Evolutionary conservation across 2,797 vertebrate species (phyloP).

Genomic region (Apogon talboti): DNA sequence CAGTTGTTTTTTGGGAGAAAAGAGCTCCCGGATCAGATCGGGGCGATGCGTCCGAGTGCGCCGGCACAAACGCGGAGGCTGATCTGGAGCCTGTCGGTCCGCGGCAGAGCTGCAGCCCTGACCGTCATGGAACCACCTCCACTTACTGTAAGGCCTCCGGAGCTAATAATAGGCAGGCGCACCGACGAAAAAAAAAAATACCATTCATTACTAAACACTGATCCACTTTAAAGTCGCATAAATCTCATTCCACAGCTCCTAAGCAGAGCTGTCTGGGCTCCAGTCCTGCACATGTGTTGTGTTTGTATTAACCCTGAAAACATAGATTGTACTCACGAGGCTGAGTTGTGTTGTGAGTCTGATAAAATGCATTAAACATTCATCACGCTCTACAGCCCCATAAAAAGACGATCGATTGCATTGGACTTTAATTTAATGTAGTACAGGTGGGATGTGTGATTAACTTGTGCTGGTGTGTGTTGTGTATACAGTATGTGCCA

Average conservation of each 20-base stretch:
- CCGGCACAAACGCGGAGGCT: slow-evolving; percentile 10
- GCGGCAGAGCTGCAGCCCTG: slow-evolving; percentile 68
- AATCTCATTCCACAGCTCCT: slow-evolving; percentile 51
- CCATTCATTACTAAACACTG: slow-evolving; percentile 77
- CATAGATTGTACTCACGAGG: background rate
- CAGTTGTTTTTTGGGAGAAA: slow-evolving; percentile 32
- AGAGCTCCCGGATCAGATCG: slow-evolving; percentile 23
- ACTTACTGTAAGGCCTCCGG: slow-evolving; percentile 65
- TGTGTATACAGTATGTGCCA: no score
- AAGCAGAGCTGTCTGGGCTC: background rate
- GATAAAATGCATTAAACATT: background rate
- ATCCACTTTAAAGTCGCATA: slow-evolving; percentile 70
- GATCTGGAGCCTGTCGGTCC: slow-evolving; percentile 36
- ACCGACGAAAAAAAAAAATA: slow-evolving; percentile 6
- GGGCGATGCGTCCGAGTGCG: slow-evolving; percentile 13
- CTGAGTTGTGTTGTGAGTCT: slow-evolving; percentile 1
- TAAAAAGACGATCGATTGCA: no score
- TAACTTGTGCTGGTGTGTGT: no score
- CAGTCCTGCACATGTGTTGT: slow-evolving; percentile 1
- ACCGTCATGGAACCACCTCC: slow-evolving; percentile 68
- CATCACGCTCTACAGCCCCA: background rate
- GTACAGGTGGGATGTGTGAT: no score
- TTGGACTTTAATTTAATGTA: no score
- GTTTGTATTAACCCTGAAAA: background rate
- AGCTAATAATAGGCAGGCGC: slow-evolving; percentile 79